Conservation (phyloP, 1,140 invertebrate genomes). For the Drosophila serrata region DNA sequence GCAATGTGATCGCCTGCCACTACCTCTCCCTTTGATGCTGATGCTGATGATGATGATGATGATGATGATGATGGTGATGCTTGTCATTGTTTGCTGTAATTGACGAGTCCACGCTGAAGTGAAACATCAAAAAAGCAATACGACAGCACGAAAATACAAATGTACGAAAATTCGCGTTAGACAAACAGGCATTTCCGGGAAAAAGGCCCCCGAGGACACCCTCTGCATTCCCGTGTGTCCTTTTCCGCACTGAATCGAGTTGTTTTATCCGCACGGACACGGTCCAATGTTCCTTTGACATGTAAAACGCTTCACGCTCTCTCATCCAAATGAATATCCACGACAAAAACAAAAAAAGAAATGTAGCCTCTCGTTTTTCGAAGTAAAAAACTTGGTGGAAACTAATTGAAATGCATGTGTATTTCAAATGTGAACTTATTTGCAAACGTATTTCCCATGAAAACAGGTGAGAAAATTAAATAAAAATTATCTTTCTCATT, state of each 20-base stretch:
- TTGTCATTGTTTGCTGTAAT: constrained; percentile 63
- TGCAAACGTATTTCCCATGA: constrained; percentile 55
- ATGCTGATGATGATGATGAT: constrained; percentile 27
- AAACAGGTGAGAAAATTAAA: constrained; percentile 69
- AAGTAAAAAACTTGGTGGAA: constrained; percentile 19
- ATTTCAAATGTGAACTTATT: constrained; percentile 71
- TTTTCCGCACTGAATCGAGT: constrained; percentile 27
- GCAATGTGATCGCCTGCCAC: constrained; percentile 20
- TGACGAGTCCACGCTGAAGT: constrained; percentile 35
- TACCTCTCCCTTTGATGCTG: constrained; percentile 28
- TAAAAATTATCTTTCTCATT: constrained; percentile 39
- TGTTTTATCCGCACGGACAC: constrained; percentile 48
- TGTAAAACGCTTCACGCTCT: constrained; percentile 56
- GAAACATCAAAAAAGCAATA: constrained; percentile 55
- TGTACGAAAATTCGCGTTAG: constrained; percentile 41
- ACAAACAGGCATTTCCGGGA: constrained; percentile 33
- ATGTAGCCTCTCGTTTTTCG: background rate
- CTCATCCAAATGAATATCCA: constrained; percentile 42
- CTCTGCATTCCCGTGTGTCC: background rate
- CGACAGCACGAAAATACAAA: constrained; percentile 12
- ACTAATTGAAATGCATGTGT: constrained; percentile 68
- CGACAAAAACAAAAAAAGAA: constrained; percentile 29
- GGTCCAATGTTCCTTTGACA: constrained; percentile 64
- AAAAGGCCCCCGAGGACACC: constrained; percentile 21
- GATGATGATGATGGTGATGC: constrained; percentile 35